phyloP scores from a whole-genome alignment of 2,888 invertebrate species.

The Leptothorax acervorum region DNA sequence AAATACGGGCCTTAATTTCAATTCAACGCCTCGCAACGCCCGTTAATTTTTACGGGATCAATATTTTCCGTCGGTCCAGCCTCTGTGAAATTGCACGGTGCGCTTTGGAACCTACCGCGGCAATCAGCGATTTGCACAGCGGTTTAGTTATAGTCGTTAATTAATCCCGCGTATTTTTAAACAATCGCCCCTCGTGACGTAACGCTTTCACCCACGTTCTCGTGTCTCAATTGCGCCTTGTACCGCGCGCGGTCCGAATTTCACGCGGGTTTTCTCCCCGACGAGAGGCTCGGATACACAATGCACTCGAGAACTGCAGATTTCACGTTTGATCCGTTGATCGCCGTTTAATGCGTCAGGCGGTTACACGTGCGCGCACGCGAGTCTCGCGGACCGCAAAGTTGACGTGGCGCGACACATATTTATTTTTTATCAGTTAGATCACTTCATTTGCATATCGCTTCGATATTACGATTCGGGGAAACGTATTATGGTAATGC shows the following conservation, averaged over 20 bases:
- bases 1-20: neutral
- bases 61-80: slow-evolving; percentile 20
- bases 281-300: slow-evolving; percentile 12
- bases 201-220: slow-evolving; percentile 68
- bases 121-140: neutral
- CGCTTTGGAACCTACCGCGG: neutral
- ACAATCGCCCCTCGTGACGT: slow-evolving; percentile 62
- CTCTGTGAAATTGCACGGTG: slow-evolving; percentile 32
- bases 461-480: slow-evolving; percentile 21
- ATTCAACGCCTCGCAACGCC: neutral
- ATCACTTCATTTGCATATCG: slow-evolving; percentile 42
- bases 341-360: slow-evolving; percentile 22
- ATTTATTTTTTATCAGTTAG: slow-evolving; percentile 36
- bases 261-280: slow-evolving; percentile 68
- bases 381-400: slow-evolving; percentile 38
- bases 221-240: slow-evolving; percentile 56
- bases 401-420: slow-evolving; percentile 31
- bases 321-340: slow-evolving; percentile 68
- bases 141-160: slow-evolving; percentile 39
- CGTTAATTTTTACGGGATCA: neutral
- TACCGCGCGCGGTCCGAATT: slow-evolving; percentile 60
- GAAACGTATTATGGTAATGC: slow-evolving; percentile 45
- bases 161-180: slow-evolving; percentile 61
- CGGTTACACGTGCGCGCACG: slow-evolving; percentile 25
- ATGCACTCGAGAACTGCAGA: slow-evolving; percentile 52